Evolutionary conservation across 2,888 invertebrate species (phyloP).

Genomic region (Xanthia icteritia): DNA sequence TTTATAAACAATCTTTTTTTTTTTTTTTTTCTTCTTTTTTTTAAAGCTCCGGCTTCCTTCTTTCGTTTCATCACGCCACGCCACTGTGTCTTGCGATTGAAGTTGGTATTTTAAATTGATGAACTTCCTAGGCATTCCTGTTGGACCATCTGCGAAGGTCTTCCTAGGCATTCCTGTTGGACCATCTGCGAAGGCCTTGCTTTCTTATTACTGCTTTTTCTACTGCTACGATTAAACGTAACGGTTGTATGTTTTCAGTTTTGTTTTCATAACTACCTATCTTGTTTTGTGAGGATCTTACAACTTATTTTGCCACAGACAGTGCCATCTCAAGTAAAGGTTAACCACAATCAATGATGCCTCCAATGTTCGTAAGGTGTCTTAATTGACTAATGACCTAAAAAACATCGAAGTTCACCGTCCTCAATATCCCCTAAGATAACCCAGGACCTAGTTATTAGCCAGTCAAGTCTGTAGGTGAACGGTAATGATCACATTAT

Average conservation of each 20-base stretch:
- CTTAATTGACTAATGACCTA: conserved; percentile 44
- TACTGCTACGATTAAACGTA: background rate
- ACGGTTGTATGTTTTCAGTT: no score
- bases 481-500: conserved; percentile 70
- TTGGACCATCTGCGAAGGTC: no score
- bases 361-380: conserved; percentile 32
- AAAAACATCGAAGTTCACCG: conserved; percentile 27
- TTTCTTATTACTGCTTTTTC: background rate
- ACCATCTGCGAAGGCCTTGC: background rate
- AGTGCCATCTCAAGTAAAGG: conserved; percentile 5
- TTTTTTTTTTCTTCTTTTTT: no score
- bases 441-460: conserved; percentile 58
- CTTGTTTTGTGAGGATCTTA: background rate
- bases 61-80: no score
- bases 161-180: background rate
- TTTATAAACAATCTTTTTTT: no score
- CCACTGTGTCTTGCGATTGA: background rate
- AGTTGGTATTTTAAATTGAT: background rate
- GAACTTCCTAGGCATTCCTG: no score
- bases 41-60: no score
- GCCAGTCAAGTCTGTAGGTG: conserved; percentile 40
- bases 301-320: conserved; percentile 5
- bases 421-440: conserved; percentile 42
- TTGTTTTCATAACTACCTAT: no score
- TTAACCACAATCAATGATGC: conserved; percentile 36